Conservation (phyloP, 2,797 vertebrate genomes). For the Lepidocolaptes lacrymiger region DNA sequence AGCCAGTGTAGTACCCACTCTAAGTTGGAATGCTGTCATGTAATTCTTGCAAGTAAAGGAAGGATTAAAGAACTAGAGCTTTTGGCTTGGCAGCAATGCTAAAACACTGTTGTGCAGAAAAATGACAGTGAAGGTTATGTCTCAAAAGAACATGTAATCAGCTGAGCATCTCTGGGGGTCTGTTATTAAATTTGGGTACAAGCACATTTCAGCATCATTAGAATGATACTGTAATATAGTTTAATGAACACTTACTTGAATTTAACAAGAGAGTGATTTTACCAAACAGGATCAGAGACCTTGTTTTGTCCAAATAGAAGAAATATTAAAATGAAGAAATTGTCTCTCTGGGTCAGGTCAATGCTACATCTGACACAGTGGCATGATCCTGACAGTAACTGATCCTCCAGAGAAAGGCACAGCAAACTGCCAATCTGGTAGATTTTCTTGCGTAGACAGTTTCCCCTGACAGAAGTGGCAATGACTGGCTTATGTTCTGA, state of each 20-base stretch:
- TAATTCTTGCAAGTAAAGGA: neutral
- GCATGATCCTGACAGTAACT: neutral
- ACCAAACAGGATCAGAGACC: neutral
- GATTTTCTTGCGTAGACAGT: neutral
- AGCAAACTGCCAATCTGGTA: rapidly evolving
- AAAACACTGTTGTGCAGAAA: neutral
- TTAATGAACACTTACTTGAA: neutral
- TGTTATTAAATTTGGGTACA: neutral
- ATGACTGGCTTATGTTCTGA: neutral
- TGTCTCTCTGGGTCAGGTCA: neutral
- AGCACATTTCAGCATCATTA: neutral
- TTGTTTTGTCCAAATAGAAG: neutral
- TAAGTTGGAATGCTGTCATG: neutral
- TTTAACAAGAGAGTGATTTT: neutral
- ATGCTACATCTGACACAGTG: rapidly evolving
- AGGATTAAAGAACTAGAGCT: neutral
- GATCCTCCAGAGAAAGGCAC: neutral
- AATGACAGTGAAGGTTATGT: neutral
- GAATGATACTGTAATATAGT: neutral
- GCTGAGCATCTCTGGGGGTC: neutral
- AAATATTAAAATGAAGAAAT: neutral
- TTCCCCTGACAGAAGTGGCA: neutral
- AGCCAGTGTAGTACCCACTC: neutral
- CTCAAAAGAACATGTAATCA: neutral
- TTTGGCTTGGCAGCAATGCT: neutral